These are phyloP conservation scores for Catostylus mosaicus DNA, from an alignment of 30 jellyfish, hydroid and myxozoan species.

Conservation along the genomic window DNA sequence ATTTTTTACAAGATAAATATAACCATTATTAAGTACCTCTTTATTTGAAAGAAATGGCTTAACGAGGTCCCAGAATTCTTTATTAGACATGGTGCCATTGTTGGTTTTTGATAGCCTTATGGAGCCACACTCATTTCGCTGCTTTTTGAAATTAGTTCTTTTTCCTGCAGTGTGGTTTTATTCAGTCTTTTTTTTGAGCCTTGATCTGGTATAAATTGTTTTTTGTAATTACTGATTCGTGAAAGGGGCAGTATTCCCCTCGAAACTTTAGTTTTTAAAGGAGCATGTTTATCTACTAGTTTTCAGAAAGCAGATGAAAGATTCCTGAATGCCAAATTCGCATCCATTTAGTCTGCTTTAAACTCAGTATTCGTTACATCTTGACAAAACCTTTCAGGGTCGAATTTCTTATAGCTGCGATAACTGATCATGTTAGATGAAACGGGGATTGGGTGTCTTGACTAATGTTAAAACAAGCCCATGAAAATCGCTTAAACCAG, in stretches of 20 bases:
- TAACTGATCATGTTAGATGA: conserved; percentile 17
- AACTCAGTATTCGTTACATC: conserved; percentile 55
- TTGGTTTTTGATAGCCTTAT: too few species aligned
- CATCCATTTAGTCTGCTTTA: conserved; percentile 31
- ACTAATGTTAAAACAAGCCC: conserved; percentile 39
- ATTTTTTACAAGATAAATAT: too few species aligned
- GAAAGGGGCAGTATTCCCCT: conserved; percentile 55
- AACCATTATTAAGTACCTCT: background rate
- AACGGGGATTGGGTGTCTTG: conserved; percentile 43
- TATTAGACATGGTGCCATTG: conserved; percentile 40
- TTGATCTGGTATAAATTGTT: conserved; percentile 44
- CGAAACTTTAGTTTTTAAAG: conserved; percentile 25
- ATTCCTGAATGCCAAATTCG: conserved; percentile 19
- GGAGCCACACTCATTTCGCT: conserved; percentile 51
- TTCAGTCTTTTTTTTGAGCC: conserved; percentile 14
- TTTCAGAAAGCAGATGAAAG: conserved; percentile 33
- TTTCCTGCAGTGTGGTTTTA: conserved; percentile 40
- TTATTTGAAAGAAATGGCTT: conserved; percentile 26
- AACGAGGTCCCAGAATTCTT: conserved; percentile 49
- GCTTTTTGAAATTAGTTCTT: conserved; percentile 3
- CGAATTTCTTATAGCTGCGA: conserved; percentile 20
- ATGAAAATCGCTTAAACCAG: conserved; percentile 50
- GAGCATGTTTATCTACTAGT: conserved; percentile 18
- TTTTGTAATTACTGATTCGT: conserved; percentile 36
- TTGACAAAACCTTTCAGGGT: conserved; percentile 32